Percentiles rank a stretch among this genome's conserved stretches.
Evolutionary conservation across 2,888 invertebrate genomes (phyloP).

Genomic region (Mimachlamys varia): DNA sequence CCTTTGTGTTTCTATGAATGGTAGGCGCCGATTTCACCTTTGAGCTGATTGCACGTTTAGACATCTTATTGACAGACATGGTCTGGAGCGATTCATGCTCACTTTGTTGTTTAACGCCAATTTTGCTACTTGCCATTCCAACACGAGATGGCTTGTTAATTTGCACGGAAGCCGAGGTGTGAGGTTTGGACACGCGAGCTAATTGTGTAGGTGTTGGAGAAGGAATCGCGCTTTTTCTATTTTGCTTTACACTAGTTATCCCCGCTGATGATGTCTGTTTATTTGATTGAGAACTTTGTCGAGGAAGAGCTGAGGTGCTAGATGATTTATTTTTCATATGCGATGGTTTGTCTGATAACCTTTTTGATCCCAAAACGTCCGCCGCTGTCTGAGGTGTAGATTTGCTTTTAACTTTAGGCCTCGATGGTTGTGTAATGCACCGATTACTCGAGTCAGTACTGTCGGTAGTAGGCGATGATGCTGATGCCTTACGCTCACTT

Average conservation of each 20-base stretch:
- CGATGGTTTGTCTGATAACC: slow-evolving; percentile 9
- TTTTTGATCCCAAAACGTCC: not conserved
- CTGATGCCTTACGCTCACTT: not conserved
- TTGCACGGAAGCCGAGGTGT: not conserved
- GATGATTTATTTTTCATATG: slow-evolving; percentile 36
- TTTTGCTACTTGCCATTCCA: slow-evolving; percentile 6
- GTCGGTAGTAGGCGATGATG: not conserved
- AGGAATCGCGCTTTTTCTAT: not conserved
- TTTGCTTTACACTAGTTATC: not conserved
- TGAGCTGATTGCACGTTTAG: slow-evolving; percentile 23
- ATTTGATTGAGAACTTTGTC: slow-evolving; percentile 20
- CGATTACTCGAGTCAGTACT: not conserved
- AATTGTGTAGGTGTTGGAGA: not conserved
- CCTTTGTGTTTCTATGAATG: not conserved
- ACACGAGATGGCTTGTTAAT: not conserved
- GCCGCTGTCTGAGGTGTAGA: not conserved
- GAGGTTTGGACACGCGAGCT: not conserved
- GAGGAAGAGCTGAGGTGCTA: slow-evolving; percentile 2
- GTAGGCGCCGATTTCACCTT: slow-evolving; percentile 19
- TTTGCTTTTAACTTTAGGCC: not conserved
- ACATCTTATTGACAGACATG: slow-evolving; percentile 19
- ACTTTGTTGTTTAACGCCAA: slow-evolving; percentile 23
- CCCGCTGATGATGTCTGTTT: not conserved
- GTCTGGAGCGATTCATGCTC: slow-evolving; percentile 7
- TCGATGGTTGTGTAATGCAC: slow-evolving; percentile 21